Evolutionary conservation across 2,113 vertebrate genomes (phyloP), one percentile per base, ranked within the genome.

Genomic region (Chiloscyllium plagiosum): DNA sequence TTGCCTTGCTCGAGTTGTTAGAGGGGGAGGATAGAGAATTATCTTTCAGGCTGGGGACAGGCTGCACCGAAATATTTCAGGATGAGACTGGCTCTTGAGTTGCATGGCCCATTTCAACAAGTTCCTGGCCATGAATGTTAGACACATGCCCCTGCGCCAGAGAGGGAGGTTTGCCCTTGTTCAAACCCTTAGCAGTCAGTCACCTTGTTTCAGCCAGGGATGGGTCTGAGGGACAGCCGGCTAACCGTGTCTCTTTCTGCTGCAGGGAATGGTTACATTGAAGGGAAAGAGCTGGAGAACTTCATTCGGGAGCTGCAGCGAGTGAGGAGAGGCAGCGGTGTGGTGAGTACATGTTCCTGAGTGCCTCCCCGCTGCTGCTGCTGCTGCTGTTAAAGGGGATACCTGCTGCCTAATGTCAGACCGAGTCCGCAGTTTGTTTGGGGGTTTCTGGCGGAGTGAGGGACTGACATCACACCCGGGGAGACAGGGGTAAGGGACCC

Each of bases 251-350:
- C n/a, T 17, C 85, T 15, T 95, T 19, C 66, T 22, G 29, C 15
- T 0, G 96, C 96, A 99, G 99, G 98, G 96, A 99, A 99, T 97
- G 99, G 99, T 89, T 99, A 99, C 97, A 99, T 99, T 6, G 99
- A 99, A 97, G 99, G 99, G 42, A 99, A 99, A 97, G 99, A 99
- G 97, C 97, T 99, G 97, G 99, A 99, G 97, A 99, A 98, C 97
- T 99, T 99, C 97, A 99, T 99, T 97, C 98, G 97, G 96, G 98
- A 99, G 97, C 96, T 99, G 97, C 99, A 99, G 97, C 97, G 97
- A 3, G 98, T 98, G 6, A 98, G 99, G 96, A 98, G 98, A 98
- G 99, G 98, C 96, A 98, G 98, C 1, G 98, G 99, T 47, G 98
- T 99, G 98, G 99, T 99, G 97, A 99, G 99, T 96, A 96, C 78